Base-by-base conservation (phyloP, 1,140 invertebrate species). In the Frieseomelitta varia region DNA sequence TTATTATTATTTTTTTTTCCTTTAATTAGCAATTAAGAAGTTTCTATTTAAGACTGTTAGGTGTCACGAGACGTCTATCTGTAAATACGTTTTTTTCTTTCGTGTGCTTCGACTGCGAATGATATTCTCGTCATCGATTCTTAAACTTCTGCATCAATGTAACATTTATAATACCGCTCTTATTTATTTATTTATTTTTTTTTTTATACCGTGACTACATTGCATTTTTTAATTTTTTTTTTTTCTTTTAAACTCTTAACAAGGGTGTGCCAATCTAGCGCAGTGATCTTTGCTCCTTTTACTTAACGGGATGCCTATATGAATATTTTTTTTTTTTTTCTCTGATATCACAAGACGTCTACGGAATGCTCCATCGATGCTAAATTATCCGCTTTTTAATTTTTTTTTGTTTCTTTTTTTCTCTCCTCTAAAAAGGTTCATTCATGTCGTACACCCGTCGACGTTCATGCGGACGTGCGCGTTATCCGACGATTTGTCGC, bases 11-110 rank as follows among this genome's bases (percentile, higher is more conserved):
- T 58, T 30, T 56, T 58, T 47, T 19, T 63, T 21, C 85, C 58
- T 34, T 91, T 82, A 79, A 83, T 88, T 83, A 39, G 85, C 80
- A 63, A 90, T 89, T 88, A 86, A 81, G 81, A 78, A 86, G 77
- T 81, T 72, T 85, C 85, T 84, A 89, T 72, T 68, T 67, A 85
- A 90, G 79, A 87, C 75, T 85, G 73, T 79, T n/a, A 88, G 85
- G 85, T 89, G 85, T 89, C 87, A 87, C 67, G 77, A 91, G 87
- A 91, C 87, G 85, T 90, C 84, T 86, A 86, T 75, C 85, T 78
- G 85, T 83, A 79, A 85, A 83, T 90, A 53, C 61, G 27, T 69
- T 51, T 27, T n/a, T 39, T 61, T 65, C 6, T 51, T 47, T 51
- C 17, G 30, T 81, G 65, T 73, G 58, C 47, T 56, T 77, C 74